Evolutionary conservation across 2,113 vertebrate genomes (phyloP).

Genomic region (Irena cyanogastra): DNA sequence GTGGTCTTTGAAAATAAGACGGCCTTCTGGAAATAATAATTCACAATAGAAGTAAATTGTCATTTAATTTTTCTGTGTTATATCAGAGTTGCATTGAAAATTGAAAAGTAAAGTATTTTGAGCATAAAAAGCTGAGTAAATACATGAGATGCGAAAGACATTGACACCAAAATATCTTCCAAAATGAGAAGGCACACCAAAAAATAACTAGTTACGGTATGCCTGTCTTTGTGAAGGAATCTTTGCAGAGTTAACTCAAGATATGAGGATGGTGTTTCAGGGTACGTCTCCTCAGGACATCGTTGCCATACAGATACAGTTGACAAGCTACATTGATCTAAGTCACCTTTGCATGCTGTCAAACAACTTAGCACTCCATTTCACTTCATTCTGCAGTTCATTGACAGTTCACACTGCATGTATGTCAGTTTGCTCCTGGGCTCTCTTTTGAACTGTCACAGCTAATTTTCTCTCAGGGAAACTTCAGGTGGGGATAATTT

Average conservation of each 20-base stretch:
- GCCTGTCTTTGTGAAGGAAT: not conserved
- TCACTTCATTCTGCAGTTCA: not conserved
- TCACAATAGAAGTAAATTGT: not conserved
- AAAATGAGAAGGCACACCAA: not conserved
- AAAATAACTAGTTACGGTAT: not conserved
- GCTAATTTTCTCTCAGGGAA: not conserved
- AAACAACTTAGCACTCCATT: not conserved
- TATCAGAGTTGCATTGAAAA: not conserved
- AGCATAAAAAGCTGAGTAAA: not conserved
- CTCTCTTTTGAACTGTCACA: not conserved
- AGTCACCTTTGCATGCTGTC: constrained; percentile 4
- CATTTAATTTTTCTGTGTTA: not conserved
- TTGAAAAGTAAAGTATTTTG: not conserved
- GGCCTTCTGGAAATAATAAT: not conserved
- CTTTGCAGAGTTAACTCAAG: not conserved
- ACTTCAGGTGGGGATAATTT: not conserved
- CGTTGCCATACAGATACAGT: not conserved
- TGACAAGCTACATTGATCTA: not conserved
- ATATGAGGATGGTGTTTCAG: not conserved
- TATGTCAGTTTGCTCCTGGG: not conserved
- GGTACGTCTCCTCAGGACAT: not conserved
- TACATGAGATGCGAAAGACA: not conserved
- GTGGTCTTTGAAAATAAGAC: not conserved
- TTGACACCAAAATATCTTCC: not conserved
- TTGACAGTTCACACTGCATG: not conserved